These are phyloP conservation scores for Hafferia zeledoni DNA, from an alignment of 2,797 vertebrate genomes.

Conservation along the genomic window DNA sequence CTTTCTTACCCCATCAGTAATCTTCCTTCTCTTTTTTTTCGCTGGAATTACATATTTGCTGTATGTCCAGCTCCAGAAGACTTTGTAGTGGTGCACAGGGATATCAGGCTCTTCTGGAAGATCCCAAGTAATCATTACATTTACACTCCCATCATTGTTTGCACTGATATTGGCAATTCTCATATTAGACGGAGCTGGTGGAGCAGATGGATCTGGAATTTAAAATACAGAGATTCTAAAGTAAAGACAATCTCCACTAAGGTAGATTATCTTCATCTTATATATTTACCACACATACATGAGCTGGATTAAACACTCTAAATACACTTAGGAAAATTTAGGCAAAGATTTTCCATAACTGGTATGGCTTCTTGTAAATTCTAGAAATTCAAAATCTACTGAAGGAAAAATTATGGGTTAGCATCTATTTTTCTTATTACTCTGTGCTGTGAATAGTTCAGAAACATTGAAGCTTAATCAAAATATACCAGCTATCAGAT, in stretches of 20 bases:
- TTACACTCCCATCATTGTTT: constrained; percentile 81
- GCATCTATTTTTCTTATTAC: not conserved
- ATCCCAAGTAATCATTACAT: constrained; percentile 85
- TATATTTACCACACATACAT: fast-evolving
- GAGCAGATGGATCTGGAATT: constrained; percentile 87
- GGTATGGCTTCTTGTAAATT: not conserved
- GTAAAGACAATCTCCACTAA: not conserved
- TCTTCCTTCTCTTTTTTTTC: constrained; percentile 93
- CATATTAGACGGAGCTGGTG: constrained; percentile 84
- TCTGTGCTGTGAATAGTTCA: not conserved
- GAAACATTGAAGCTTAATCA: not conserved
- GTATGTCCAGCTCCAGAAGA: constrained; percentile 92
- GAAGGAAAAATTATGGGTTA: not conserved
- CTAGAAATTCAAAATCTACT: not conserved
- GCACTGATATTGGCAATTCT: constrained; percentile 81
- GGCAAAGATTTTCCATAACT: not conserved
- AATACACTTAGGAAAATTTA: not conserved
- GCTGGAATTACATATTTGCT: constrained; percentile 85
- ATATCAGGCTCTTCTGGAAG: constrained; percentile 88
- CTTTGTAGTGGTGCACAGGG: constrained; percentile 93
- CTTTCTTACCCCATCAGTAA: constrained; percentile 84
- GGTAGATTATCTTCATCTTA: not conserved
- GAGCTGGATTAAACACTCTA: not conserved
- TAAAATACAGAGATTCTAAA: not conserved
- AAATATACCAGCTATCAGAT: not conserved